These are phyloP conservation scores for Acleris laterana DNA, from an alignment of 2,888 invertebrate genomes.

Conservation along the genomic window DNA sequence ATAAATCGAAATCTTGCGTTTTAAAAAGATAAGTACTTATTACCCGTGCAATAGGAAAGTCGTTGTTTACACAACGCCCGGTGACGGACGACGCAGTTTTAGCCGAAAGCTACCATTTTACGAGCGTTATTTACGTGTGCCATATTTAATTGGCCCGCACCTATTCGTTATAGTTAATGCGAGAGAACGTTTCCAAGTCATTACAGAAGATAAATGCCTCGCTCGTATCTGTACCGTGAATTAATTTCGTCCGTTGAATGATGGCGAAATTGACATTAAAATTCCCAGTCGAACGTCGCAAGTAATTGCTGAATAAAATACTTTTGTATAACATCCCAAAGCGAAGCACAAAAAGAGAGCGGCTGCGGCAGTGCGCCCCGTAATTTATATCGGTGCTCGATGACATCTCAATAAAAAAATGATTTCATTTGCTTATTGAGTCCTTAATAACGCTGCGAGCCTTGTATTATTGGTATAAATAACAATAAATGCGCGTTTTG, in stretches of 20 bases:
- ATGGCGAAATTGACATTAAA: constrained; percentile 83
- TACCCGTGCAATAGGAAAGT: constrained; percentile 21
- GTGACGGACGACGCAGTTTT: constrained; percentile 46
- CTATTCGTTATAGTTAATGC: constrained; percentile 71
- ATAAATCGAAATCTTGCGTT: constrained; percentile 42
- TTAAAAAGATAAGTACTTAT: constrained; percentile 18
- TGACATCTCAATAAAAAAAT: constrained; percentile 84
- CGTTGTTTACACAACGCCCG: constrained; percentile 25
- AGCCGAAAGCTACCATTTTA: constrained; percentile 64
- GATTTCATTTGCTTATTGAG: constrained; percentile 85
- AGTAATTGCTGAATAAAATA: constrained; percentile 84
- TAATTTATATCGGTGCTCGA: constrained; percentile 81
- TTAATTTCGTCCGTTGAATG: constrained; percentile 80
- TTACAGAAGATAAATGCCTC: constrained; percentile 74
- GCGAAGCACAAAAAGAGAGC: constrained; percentile 75
- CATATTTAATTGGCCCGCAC: constrained; percentile 72
- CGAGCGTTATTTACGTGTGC: constrained; percentile 68
- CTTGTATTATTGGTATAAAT: constrained; percentile 73
- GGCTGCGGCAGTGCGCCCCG: constrained; percentile 64
- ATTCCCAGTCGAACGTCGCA: constrained; percentile 78
- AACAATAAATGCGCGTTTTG: constrained; percentile 69
- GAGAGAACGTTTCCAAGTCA: constrained; percentile 72
- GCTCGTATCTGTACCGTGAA: constrained; percentile 65
- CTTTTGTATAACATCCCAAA: constrained; percentile 80
- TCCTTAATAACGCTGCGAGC: constrained; percentile 77